Evolutionary conservation across 2,113 vertebrate genomes (phyloP).

Genomic region (Solea senegalensis): DNA sequence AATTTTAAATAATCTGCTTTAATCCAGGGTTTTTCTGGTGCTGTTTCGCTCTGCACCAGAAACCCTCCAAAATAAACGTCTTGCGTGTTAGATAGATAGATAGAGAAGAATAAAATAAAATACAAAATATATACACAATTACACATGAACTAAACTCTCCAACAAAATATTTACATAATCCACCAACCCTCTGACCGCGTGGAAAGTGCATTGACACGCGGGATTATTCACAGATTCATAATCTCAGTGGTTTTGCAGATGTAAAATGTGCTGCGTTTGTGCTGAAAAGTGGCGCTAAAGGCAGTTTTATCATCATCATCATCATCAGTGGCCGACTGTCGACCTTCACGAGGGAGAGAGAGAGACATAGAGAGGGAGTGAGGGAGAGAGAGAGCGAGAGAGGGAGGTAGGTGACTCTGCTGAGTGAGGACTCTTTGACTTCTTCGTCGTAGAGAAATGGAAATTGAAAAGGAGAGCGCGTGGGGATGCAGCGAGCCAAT

Average conservation of each 20-base stretch:
- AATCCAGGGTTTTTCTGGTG: no score
- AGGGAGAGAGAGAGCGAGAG: slow-evolving; percentile 43
- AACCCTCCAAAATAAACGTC: no score
- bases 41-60: no score
- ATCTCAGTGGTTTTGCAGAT: neutral
- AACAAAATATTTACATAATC: no score
- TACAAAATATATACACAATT: no score
- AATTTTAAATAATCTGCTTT: no score
- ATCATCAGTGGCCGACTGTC: slow-evolving; percentile 50
- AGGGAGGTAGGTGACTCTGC: slow-evolving; percentile 65
- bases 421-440: slow-evolving; percentile 80
- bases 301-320: slow-evolving; percentile 17
- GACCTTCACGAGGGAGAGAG: slow-evolving; percentile 48
- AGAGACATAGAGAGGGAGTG: slow-evolving; percentile 58
- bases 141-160: no score
- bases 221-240: no score
- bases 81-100: no score
- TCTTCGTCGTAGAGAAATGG: slow-evolving; percentile 64
- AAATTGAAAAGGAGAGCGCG: slow-evolving; percentile 69
- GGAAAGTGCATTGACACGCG: no score
- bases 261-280: slow-evolving; percentile 42
- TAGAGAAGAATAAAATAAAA: no score
- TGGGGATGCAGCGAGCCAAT: slow-evolving; percentile 83
- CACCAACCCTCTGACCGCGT: no score
- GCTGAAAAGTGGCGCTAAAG: slow-evolving; percentile 36